Evolutionary conservation across 1,140 invertebrate genomes (phyloP).

Genomic region (Lordiphosa stackelbergi): DNA sequence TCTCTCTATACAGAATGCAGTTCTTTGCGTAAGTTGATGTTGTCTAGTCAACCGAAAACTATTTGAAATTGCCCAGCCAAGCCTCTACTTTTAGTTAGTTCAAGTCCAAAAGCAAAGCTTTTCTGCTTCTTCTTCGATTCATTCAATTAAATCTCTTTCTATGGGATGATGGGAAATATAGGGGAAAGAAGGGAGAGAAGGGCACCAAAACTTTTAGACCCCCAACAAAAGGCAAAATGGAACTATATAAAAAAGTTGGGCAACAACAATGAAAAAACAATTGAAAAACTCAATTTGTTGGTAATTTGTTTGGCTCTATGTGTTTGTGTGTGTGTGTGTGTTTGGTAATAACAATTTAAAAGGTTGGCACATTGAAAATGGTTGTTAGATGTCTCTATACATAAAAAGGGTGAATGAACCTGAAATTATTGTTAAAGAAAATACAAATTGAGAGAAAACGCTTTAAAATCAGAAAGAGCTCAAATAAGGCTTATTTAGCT

Average conservation of each 20-base stretch:
- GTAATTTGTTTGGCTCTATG: slow-evolving; percentile 41
- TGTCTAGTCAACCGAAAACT: slow-evolving; percentile 36
- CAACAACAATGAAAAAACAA: slow-evolving; percentile 42
- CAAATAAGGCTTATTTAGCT: too few species aligned
- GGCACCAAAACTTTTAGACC: slow-evolving; percentile 21
- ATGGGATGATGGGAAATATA: neutral
- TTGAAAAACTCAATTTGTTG: slow-evolving; percentile 56
- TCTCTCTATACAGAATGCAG: slow-evolving; percentile 37
- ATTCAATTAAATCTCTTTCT: slow-evolving; percentile 48
- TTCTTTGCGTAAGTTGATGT: slow-evolving; percentile 54
- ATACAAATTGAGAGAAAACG: neutral
- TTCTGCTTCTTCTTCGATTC: slow-evolving; percentile 25
- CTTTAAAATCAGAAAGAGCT: neutral
- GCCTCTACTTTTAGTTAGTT: slow-evolving; percentile 20
- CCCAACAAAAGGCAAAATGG: slow-evolving; percentile 38
- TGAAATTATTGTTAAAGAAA: neutral
- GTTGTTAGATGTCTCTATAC: slow-evolving; percentile 30
- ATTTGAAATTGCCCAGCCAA: slow-evolving; percentile 15
- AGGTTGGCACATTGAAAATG: slow-evolving; percentile 32
- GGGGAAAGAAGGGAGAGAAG: neutral
- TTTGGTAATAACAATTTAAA: slow-evolving; percentile 34
- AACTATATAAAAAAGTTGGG: slow-evolving; percentile 31
- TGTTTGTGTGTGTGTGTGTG: slow-evolving; percentile 15
- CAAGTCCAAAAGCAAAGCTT: slow-evolving; percentile 19
- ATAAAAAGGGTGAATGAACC: slow-evolving; percentile 36